These are phyloP conservation scores for Chaunax sp. DNA, from an alignment of 2,797 vertebrate genomes.

Conservation along the genomic window DNA sequence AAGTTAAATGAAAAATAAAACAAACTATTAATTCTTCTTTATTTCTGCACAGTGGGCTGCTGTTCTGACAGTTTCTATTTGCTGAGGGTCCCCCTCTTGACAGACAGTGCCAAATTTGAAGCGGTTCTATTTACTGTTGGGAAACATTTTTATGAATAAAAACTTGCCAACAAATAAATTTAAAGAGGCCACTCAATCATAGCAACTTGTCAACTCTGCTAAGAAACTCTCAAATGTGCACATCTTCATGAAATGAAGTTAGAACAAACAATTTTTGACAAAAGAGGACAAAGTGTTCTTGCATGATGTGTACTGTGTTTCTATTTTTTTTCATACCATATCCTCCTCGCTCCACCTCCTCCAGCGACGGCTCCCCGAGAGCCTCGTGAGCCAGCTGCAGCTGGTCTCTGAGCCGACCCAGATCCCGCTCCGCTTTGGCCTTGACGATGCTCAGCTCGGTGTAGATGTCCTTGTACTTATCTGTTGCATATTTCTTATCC, in stretches of 20 bases:
- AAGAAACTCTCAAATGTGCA: not conserved
- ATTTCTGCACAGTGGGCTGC: not conserved
- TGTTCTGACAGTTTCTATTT: not conserved
- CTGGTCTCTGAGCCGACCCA: constrained; percentile 85
- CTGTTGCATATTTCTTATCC: constrained; percentile 88
- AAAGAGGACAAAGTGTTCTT: too few species aligned
- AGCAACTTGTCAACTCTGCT: too few species aligned
- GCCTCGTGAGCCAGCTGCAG: constrained; percentile 87
- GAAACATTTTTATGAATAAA: too few species aligned
- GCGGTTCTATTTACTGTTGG: too few species aligned
- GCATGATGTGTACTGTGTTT: too few species aligned
- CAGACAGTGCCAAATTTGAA: too few species aligned
- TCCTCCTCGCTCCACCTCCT: constrained; percentile 82
- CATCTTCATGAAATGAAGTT: not conserved
- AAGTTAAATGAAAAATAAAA: too few species aligned
- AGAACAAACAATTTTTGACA: too few species aligned
- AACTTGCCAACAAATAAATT: too few species aligned
- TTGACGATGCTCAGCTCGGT: constrained; percentile 88
- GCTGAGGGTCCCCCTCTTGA: not conserved
- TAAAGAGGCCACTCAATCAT: too few species aligned
- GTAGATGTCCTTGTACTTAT: constrained; percentile 91
- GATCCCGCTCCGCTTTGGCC: constrained; percentile 87
- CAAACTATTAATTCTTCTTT: not conserved
- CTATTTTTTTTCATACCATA: constrained; percentile 74
- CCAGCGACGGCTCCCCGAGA: constrained; percentile 81